Base-by-base conservation (phyloP, 2,797 vertebrate species). In the Discoglossus pictus region DNA sequence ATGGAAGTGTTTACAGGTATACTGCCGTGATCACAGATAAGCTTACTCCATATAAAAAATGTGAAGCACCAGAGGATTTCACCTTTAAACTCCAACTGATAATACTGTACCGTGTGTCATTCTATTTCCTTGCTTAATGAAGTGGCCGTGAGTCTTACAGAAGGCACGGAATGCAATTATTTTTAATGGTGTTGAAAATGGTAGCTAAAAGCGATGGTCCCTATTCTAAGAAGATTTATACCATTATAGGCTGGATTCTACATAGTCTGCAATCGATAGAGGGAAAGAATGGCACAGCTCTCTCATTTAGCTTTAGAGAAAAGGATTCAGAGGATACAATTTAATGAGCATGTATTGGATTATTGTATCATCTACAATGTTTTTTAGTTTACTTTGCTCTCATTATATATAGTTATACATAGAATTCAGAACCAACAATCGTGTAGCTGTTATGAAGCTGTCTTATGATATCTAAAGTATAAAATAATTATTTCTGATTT, bases 111-210 rank as follows among this genome's bases (percentile, higher is more conserved):
- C 27, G 16, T 9, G 51, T 51, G 43, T 24, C 21, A 21, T 18
- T 13, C 39, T 51, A 31, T 64, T 50, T 31, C 35, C 25, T 35
- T 17, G 42, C 21, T 66, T 75, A 72, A 69, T 68, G 72, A 12
- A 4, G 24, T 40, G 40, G 20, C 35, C 56, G 42, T 34, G 50
- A 15, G 6, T 36, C 47, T 24, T 54, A 58, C 10, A 66, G 61
- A 21, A 73, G 51, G 51, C 62, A 36, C 35, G 27, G 64, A 75
- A 38, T n/a, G 21, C 65, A 63, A 52, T 36, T 62, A 73, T 3
- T 52, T 63, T 61, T 74, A 64, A 75, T 54, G 61, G 48, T 67
- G 65, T 50, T 78, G 61, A 56, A 77, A 69, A 43, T 55, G n/a
- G 52, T 25, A 48, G 35, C 31, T 72, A 15, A 9, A 51, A 66